Base-by-base conservation (phyloP, 2,888 invertebrate genomes). In the Phytoseiulus persimilis region DNA sequence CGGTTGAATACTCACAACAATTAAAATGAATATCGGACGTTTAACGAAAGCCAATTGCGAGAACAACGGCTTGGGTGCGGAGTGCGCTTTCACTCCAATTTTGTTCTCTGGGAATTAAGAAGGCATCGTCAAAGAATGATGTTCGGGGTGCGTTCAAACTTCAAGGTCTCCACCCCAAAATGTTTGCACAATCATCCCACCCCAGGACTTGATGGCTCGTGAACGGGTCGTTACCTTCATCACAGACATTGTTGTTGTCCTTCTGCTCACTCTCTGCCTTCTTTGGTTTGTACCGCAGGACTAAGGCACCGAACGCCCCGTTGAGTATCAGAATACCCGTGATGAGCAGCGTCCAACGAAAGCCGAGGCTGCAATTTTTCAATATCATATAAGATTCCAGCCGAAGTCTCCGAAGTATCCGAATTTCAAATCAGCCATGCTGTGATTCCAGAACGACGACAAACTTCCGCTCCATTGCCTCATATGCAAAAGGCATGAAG, bases 401-500 rank as follows among this genome's bases (percentile, higher is more conserved):
- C 39, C 5, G 3, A 39, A 39, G 9, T 39, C 3, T 39, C 39
- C 5, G 3, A 39, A 39, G 9, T 39, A 39, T 39, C 9, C 9
- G 9, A 3, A 39, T 39, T 39, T 39, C 9, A 39, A 28, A 65
- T 65, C 65, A 65, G 5, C 18, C 23, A 65, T 14, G 65, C 65
- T 65, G 65, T 65, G 65, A 11, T 65, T 28, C 23, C 28, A 23
- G 65, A 65, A 65, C 65, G 65, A 65, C 65, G 18, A 65, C 65
- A 65, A 65, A 87, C 87, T 31, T 87, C 9, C 31, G 32, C 23
- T 39, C 87, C 32, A 87, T 11, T 32, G 87, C 87, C 87, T 87
- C 87, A n/a, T 87, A 87, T 3, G 45, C 87, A 33, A 39, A 33
- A n/a, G 87, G 87, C 87, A 87, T 87, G n/a, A 87, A 33, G 45